Base-by-base conservation (phyloP, 2,888 invertebrate species). In the Lasioglossum calceatum region DNA sequence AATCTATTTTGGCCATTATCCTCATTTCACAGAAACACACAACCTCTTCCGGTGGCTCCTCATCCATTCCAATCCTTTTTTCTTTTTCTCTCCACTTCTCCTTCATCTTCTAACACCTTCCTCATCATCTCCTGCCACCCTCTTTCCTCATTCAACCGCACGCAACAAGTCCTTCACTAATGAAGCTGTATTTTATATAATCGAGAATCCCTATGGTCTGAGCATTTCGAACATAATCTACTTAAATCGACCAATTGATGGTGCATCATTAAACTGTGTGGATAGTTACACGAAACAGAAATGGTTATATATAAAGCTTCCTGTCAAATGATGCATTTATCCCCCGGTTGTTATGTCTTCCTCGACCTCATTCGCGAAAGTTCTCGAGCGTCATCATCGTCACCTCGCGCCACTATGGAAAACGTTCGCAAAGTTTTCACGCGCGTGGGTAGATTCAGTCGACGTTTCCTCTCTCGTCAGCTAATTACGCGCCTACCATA, bases 401-500 rank as follows among this genome's bases (percentile, higher is more conserved):
- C 58, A 14, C 3, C 54, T 8, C 14, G 32, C 42, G 14, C 19
- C 27, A 32, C 32, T 36, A 16, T 36, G 4, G 16, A 12, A 76
- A 76, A 70, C 39, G n/a, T 84, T 84, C 67, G 73, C 79, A 44
- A 4, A 73, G 75, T 76, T 47, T 64, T 61, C 58, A 8, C 39
- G 71, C 78, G 79, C 78, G 72, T 76, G 64, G 54, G 77, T 36
- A 58, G 75, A 84, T 72, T 75, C 72, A 47, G 32, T 67, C 72
- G 58, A 27, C 70, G n/a, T 74, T 75, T 54, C 39, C 61, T 71
- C 64, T 61, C 64, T 36, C 58, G 39, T 27, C 10, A 44, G 67
- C 19, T 86, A 81, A 84, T 85, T 87, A 73, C 67, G 23, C 50
- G 61, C 36, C 74, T 61, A 27, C 71, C 67, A 72, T 77, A 87